A percentile compares a stretch with the other conserved stretches of the same genome.
phyloP scores from a whole-genome alignment of 2,888 invertebrate species.

The Parnassius smintheus region DNA sequence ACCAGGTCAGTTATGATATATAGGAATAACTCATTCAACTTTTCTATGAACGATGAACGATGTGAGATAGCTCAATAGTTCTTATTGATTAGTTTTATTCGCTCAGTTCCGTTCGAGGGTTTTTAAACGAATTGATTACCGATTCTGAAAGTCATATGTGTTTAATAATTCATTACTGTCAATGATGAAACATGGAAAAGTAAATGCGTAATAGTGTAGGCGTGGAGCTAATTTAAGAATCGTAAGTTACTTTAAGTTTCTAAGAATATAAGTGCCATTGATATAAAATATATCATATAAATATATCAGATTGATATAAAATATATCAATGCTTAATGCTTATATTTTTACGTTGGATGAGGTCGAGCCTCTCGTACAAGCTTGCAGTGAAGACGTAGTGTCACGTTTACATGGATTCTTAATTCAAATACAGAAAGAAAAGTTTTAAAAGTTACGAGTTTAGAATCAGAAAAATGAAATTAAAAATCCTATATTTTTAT shows the following conservation, averaged over 20 bases:
- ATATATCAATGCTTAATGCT: neutral
- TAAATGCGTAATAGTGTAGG: conserved; percentile 4
- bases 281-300: no score
- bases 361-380: neutral
- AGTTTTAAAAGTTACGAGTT: no score
- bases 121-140: conserved; percentile 17
- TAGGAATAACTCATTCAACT: conserved; percentile 28
- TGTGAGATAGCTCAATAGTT: conserved; percentile 2
- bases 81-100: conserved; percentile 6
- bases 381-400: conserved; percentile 4
- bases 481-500: no score
- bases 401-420: neutral
- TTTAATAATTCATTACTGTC: conserved; percentile 20
- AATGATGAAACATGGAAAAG: conserved; percentile 1
- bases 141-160: conserved; percentile 3
- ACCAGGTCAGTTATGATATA: conserved; percentile 23
- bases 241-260: conserved; percentile 5
- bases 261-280: conserved; percentile 1
- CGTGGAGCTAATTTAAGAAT: conserved; percentile 13
- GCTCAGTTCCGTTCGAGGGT: conserved; percentile 15
- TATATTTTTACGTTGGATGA: conserved; percentile 22
- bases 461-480: no score
- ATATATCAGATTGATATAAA: no score
- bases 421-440: no score
- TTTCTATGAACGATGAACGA: conserved; percentile 27